These are phyloP conservation scores for Varecia variegata DNA, from an alignment of 2,797 vertebrate species.

Conservation along the genomic window DNA sequence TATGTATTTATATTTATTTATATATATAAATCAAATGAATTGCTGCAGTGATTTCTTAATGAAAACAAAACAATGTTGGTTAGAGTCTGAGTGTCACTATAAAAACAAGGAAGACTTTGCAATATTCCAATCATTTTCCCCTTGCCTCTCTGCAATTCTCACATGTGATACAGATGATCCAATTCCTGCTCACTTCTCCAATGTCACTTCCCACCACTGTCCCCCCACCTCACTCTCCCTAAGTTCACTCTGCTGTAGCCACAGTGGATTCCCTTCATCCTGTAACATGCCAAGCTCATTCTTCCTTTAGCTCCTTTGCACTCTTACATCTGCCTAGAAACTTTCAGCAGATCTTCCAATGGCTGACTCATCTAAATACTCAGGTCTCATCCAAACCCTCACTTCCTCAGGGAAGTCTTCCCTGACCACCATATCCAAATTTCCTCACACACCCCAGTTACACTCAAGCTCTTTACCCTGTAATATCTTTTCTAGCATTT, in stretches of 20 bases:
- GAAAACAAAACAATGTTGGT: conserved; percentile 20
- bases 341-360: neutral
- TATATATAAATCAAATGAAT: neutral
- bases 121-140: neutral
- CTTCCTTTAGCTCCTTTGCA: neutral
- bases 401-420: neutral
- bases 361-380: conserved; percentile 8
- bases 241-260: neutral
- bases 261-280: neutral
- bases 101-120: neutral
- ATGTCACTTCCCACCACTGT: neutral
- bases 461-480: neutral
- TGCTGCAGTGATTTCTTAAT: neutral
- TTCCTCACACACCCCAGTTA: neutral
- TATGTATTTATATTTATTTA: neutral
- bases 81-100: neutral
- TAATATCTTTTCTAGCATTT: neutral
- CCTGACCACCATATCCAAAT: neutral
- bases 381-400: neutral
- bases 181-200: neutral
- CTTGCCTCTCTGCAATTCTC: neutral
- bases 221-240: neutral
- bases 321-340: neutral
- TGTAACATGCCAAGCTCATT: neutral
- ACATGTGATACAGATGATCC: neutral